These are phyloP conservation scores for Atherinosoma microstoma DNA, from an alignment of 2,797 vertebrate species.

Conservation along the genomic window DNA sequence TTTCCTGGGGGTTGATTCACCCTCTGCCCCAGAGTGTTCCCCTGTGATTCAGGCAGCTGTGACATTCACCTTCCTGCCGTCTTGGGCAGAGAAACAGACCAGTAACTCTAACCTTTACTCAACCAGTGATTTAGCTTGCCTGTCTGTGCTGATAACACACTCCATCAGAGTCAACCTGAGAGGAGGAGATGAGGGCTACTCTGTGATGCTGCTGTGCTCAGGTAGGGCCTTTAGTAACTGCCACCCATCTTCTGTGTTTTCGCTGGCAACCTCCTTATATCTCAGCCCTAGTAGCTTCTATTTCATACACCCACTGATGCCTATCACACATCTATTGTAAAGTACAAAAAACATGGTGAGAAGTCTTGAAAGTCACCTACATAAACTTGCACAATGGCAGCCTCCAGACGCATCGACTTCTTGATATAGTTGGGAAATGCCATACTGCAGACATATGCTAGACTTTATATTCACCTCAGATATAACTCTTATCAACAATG, in stretches of 20 bases:
- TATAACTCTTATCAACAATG: constrained; percentile 24
- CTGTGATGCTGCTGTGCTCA: constrained; percentile 38
- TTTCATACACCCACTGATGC: constrained; percentile 68
- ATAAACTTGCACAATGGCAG: constrained; percentile 52
- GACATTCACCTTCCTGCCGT: constrained; percentile 76
- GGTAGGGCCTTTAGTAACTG: constrained; percentile 66
- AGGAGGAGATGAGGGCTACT: constrained; percentile 55
- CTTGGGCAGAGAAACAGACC: constrained; percentile 63
- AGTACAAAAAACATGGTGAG: constrained; percentile 42
- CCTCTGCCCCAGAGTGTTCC: constrained; percentile 51
- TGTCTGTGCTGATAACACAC: constrained; percentile 76
- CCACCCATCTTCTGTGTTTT: constrained; percentile 49
- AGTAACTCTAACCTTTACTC: constrained; percentile 77
- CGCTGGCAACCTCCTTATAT: constrained; percentile 59
- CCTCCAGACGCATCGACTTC: constrained; percentile 51
- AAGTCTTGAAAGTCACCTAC: constrained; percentile 69
- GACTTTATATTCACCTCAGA: constrained; percentile 11
- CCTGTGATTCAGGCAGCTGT: constrained; percentile 67
- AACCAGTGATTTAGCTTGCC: constrained; percentile 74
- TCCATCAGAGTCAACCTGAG: constrained; percentile 65
- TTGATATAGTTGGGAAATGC: constrained; percentile 23
- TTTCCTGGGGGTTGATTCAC: constrained; percentile 53
- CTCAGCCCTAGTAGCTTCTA: constrained; percentile 58
- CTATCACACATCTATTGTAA: constrained; percentile 58
- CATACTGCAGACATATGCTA: constrained; percentile 21